Evolutionary conservation across 2,888 invertebrate species (phyloP).

Genomic region (Nysson spinosus): DNA sequence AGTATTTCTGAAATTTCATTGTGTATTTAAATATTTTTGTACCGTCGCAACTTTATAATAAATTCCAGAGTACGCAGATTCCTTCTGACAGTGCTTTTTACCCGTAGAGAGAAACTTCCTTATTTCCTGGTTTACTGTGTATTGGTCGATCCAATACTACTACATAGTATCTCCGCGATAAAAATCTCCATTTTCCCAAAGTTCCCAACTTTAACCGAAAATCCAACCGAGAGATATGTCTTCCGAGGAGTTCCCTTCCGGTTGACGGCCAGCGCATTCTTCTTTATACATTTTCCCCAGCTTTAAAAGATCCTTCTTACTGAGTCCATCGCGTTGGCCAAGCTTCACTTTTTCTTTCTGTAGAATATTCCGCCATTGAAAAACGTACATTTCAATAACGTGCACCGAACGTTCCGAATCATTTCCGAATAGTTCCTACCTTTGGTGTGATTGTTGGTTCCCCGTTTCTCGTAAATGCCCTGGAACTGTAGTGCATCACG

Average conservation of each 20-base stretch:
- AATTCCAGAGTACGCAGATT: no score
- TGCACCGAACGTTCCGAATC: not conserved
- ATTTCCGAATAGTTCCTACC: constrained; percentile 64
- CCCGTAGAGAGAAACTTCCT: no score
- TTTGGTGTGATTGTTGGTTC: constrained; percentile 83
- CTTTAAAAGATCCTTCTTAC: constrained; percentile 80
- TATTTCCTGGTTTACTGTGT: no score
- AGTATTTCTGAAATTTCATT: no score
- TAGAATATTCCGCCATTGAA: constrained; percentile 29
- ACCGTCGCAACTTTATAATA: no score
- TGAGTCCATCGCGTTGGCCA: constrained; percentile 81
- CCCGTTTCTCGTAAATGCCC: constrained; percentile 84
- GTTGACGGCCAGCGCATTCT: constrained; percentile 62
- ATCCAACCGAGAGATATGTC: constrained; percentile 47
- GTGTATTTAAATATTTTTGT: no score
- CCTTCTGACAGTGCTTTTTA: no score
- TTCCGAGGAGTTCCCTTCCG: constrained; percentile 36
- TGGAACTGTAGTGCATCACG: constrained; percentile 85
- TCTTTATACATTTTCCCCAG: constrained; percentile 81
- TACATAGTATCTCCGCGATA: no score
- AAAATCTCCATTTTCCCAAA: no score
- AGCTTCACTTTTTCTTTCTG: constrained; percentile 78
- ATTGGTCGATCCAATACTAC: no score
- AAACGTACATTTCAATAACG: no score
- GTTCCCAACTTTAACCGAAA: no score